Base-by-base conservation (phyloP, 2,797 vertebrate genomes). In the Meriones psammophilus region DNA sequence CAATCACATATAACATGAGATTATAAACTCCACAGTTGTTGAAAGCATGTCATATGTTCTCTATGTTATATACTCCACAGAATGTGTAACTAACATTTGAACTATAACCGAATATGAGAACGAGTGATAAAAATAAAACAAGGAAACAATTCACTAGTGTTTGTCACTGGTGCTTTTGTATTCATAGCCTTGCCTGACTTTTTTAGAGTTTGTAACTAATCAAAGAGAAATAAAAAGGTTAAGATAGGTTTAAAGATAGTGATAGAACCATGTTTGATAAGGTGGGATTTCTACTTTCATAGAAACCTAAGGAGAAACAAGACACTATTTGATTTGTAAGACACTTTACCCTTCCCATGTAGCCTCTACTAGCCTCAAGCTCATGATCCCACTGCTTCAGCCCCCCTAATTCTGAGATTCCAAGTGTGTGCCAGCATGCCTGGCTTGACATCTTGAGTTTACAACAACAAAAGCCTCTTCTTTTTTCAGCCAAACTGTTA, bases 241-340 rank as follows among this genome's bases (percentile, higher is more conserved):
- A 42, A 89, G 18, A 14, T 10, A 68, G 66, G 30, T 10, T 2
- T 26, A 13, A 36, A 50, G 42, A 33, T 28, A 64, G n/a, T 2
- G 6, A 36, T 18, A 36, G 50, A 54, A 7, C 26, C 24, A 17
- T 36, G 36, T 36, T 36, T 74, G 56, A 76, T 68, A 83, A 33
- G 60, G 62, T 50, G 20, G 20, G 33, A 71, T 74, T 74, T 87
- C 20, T 84, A 54, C 30, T 94, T 92, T 85, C 80, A 60, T 68
- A 58, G 76, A 96, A 95, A 92, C 81, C 56, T 60, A 74, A 64
- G 39, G 12, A 91, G 10, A 95, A 88, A 94, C 13, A 86, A 92
- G 71, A 71, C 81, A 50, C 39, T 89, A 30, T 94, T 92, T 94
- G 46, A 87, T 94, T 88, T 89, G 84, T 73, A 60, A 89, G 46